Evolutionary conservation across 2,797 vertebrate species (phyloP).

Genomic region (Oryzias dopingdopingensis): DNA sequence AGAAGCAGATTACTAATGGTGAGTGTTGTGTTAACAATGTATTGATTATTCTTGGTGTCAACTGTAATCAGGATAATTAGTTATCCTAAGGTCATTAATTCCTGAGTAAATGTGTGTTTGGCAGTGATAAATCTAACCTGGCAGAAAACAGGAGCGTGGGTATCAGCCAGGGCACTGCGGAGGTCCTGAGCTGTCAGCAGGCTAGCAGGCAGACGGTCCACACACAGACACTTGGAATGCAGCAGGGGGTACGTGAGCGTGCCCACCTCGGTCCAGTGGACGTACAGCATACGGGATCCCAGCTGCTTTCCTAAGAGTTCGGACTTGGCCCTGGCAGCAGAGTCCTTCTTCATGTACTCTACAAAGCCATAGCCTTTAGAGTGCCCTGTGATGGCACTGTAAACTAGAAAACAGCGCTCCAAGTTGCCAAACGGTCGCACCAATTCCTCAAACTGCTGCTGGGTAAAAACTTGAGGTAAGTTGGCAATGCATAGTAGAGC

Average conservation of each 20-base stretch:
- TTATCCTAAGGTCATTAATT: not conserved
- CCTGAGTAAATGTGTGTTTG: not conserved
- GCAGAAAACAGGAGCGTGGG: conserved; percentile 82
- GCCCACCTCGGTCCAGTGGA: conserved; percentile 92
- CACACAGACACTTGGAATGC: conserved; percentile 88
- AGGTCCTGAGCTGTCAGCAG: conserved; percentile 82
- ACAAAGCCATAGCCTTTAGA: conserved; percentile 96
- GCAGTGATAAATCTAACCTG: conserved; percentile 75
- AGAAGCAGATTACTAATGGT: not conserved
- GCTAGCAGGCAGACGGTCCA: conserved; percentile 83
- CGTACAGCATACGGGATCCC: conserved; percentile 88
- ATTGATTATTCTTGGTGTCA: not conserved
- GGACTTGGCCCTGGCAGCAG: conserved; percentile 88
- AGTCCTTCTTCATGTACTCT: conserved; percentile 97
- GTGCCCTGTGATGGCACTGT: conserved; percentile 82
- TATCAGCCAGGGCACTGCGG: conserved; percentile 72
- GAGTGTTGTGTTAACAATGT: not conserved
- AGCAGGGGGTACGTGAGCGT: conserved; percentile 84
- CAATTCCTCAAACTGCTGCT: conserved; percentile 92
- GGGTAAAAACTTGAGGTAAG: conserved; percentile 84
- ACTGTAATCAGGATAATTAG: not conserved
- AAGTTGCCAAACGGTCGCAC: conserved; percentile 91
- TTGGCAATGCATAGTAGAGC: conserved; percentile 92
- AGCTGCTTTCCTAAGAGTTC: conserved; percentile 90
- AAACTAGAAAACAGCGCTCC: conserved; percentile 92